Evolutionary conservation across 2,113 vertebrate genomes (phyloP), one percentile per base, ranked within the genome.

Genomic region (Brachyistius frenatus): DNA sequence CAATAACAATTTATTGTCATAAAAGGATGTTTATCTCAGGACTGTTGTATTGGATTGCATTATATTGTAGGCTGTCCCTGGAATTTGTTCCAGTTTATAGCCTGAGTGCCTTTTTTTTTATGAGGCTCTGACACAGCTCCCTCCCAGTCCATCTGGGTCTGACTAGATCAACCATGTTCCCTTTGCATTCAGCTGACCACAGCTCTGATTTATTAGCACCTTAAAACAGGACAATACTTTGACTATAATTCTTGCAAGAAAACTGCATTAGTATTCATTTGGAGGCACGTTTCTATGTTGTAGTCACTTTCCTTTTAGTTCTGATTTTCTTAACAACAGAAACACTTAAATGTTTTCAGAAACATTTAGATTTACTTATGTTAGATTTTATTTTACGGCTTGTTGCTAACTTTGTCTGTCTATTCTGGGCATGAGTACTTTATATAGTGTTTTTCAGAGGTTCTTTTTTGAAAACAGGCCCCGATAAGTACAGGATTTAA

Each of bases 81-180:
- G 55, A 63, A 70, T 81, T 84, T 75, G 61, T 71, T 67, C 30
- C 56, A 37, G 37, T 70, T 84, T 30, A 63, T 47, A 46, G 57
- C 15, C 54, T 14, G 33, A 61, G 50, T 10, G 37, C 16, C 33
- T 67, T 57, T 71, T 73, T 86, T 73, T 86, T 78, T 63, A 73
- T 30, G 49, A 69, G 58, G 60, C 49, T 76, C 57, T 76, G 56
- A 78, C 64, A 65, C 15, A 65, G 46, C 53, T 31, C 11, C 66
- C 70, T 73, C 37, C 39, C 46, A 62, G 50, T 78, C 66, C 64
- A 66, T 81, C 46, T 75, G 39, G 52, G 60, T 57, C 57, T 57
- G 31, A 57, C 55, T 44, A 13, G 14, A 73, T 37, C 55, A 5
- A 23, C 37, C 31, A 37, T 41, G 37, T 53, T 66, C 31, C 23